Base-by-base conservation (phyloP, 1,140 invertebrate genomes). In the Andricus grossulariae region DNA sequence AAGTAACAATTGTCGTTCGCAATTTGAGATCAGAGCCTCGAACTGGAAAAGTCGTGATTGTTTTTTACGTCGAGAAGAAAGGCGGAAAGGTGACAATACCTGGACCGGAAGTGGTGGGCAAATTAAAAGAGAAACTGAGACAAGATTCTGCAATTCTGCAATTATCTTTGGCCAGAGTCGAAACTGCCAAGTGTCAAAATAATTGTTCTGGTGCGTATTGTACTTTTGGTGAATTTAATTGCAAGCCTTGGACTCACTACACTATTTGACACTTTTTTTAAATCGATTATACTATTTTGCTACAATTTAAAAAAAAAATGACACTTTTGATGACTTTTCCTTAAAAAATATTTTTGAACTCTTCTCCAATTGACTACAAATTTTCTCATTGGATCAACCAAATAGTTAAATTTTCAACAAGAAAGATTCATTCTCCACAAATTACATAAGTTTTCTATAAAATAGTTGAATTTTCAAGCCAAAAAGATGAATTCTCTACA, bases 171-270 rank as follows among this genome's bases (percentile, higher is more conserved):
- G 91, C 94, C 39, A 93, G 94, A 78, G 93, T 98, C 71, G 95
- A 97, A 85, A 97, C 97, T 15, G 93, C 94, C 77, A 93, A 98
- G 66, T 99, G 98, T 84, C 97, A 98, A 86, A 98, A 98, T 91
- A 95, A 97, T 89, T 99, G 97, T 92, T 98, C 97, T 52, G 96
- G 93, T 93, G 85, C 72, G 76, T 74, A n/a, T 71, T 54, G 7
- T 72, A 74, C 66, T 77, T 50, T 12, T 39, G 50, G 45, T 60
- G 71, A 75, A 54, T 19, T 25, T 72, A 55, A 75, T 15, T 76
- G 71, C 4, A 25, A 25, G 3, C 25, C 25, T 25, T 25, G 25
- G 25, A 25, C 25, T 25, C 25, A 3, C 3, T 3, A 3, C 1
- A 25, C 25, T 25, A 25, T 32, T 32, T 32, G n/a, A n/a, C n/a